Percentiles rank a stretch among this genome's conserved stretches.
phyloP scores from a whole-genome alignment of 2,797 vertebrate species.

The Myoxocephalus aenaeus region DNA sequence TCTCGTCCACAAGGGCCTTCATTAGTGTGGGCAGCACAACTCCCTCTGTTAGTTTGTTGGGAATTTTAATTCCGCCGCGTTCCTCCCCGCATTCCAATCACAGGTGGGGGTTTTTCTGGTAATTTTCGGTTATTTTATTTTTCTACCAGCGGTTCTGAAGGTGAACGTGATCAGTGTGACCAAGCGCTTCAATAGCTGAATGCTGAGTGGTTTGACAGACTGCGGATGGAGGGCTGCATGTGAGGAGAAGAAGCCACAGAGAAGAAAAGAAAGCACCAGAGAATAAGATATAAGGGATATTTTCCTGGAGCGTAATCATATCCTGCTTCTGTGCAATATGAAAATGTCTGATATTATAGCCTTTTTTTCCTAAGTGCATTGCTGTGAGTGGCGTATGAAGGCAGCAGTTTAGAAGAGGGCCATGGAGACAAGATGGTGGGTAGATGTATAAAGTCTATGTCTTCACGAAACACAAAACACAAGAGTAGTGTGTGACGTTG shows the following conservation, averaged over 20 bases:
- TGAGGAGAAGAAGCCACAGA: neutral
- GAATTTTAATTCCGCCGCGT: constrained; percentile 55
- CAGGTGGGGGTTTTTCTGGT: constrained; percentile 17
- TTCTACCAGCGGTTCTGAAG: constrained; percentile 39
- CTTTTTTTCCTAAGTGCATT: constrained; percentile 1
- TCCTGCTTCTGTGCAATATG: constrained; percentile 18
- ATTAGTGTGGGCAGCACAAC: constrained; percentile 67
- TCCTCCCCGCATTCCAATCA: constrained; percentile 35
- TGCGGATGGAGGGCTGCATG: constrained; percentile 9
- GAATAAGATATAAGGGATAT: neutral
- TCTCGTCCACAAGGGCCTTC: constrained; percentile 46
- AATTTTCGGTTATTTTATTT: constrained; percentile 52
- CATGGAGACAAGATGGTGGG: neutral
- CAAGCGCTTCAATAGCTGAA: constrained; percentile 19
- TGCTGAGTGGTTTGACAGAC: constrained; percentile 28
- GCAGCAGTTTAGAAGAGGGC: neutral
- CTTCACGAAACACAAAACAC: neutral
- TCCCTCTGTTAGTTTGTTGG: constrained; percentile 51
- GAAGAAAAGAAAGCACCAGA: neutral
- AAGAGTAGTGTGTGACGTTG: neutral
- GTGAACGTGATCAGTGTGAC: constrained; percentile 43
- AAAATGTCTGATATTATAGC: neutral
- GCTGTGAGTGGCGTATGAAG: neutral
- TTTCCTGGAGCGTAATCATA: constrained; percentile 2
- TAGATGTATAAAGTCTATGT: neutral